A percentile compares a stretch with the other conserved stretches of the same genome.
These are phyloP conservation scores for Metridium senile DNA, from an alignment of 92 coral and sea anemone species.

Conservation along the genomic window DNA sequence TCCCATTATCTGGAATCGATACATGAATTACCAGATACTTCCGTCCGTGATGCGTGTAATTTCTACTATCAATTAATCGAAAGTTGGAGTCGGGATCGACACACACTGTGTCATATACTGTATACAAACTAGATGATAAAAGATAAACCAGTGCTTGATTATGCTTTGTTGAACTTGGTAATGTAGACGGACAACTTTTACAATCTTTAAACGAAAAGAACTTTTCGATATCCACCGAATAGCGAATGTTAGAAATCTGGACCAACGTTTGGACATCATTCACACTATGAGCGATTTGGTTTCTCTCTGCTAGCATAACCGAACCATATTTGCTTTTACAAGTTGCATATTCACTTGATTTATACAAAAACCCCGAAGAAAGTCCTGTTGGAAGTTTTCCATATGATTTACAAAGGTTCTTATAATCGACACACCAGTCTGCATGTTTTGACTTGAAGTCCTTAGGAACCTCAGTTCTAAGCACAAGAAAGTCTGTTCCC, in stretches of 20 bases:
- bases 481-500: conserved; percentile 37
- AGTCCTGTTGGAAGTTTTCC: conserved; percentile 48
- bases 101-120: conserved; percentile 45
- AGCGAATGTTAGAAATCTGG: conserved; percentile 25
- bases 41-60: conserved; percentile 15
- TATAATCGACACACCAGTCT: conserved; percentile 59
- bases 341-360: neutral
- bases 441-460: conserved; percentile 23
- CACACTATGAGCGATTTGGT: neutral
- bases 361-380: neutral
- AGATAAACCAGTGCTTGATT: no score
- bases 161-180: conserved; percentile 11
- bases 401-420: conserved; percentile 50
- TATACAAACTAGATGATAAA: neutral
- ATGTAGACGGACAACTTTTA: conserved; percentile 28
- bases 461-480: conserved; percentile 42
- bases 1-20: conserved; percentile 22
- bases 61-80: conserved; percentile 22
- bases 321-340: conserved; percentile 36
- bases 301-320: conserved; percentile 31
- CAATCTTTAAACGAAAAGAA: conserved; percentile 35
- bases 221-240: neutral
- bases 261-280: conserved; percentile 16
- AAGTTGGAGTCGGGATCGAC: conserved; percentile 62
- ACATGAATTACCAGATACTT: conserved; percentile 39